Base-by-base conservation (phyloP, 2,888 invertebrate species). In the Drosophila demipolita region DNA sequence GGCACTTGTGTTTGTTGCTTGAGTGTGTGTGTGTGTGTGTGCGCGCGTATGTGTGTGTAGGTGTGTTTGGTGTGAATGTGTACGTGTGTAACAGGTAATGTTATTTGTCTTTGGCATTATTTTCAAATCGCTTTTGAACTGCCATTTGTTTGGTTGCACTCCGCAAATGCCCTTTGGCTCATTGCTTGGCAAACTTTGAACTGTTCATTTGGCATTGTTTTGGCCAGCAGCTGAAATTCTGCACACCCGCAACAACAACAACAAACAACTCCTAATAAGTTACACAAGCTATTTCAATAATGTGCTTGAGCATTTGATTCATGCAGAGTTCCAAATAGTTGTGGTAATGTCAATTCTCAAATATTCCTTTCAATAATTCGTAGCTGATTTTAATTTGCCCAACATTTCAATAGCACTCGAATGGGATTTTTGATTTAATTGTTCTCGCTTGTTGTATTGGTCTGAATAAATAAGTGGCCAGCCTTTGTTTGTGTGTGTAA, bases 51-150 rank as follows among this genome's bases (percentile, higher is more conserved):
- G 32, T 50, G 55, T 63, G 63, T 70, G 75, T 71, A 54, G 40
- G 57, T 35, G 63, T 67, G 69, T 73, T 20, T 67, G 67, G 78
- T 71, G 58, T 42, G 60, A 35, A 64, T 67, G 72, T 45, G 45
- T 73, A 40, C 35, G 65, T 75, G 79, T 76, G 61, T 70, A 85
- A 82, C 86, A 82, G 82, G 83, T 82, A 82, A 89, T 86, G 87
- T 87, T 87, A 86, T 86, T 86, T 86, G 89, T 89, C 87, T 86
- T 87, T 86, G 85, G 88, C 88, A 87, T 86, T 86, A 89, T 86
- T 89, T 89, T 89, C 88, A 84, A 89, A 87, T 86, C 82, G 85
- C 85, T 86, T 86, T 86, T 87, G 80, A 88, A 84, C 80, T 80
- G 78, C 64, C 83, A 75, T 80, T 87, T 85, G 73, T 82, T 83